Evolutionary conservation across 2,113 vertebrate species (phyloP).

Genomic region (Marcusenius ussheri): DNA sequence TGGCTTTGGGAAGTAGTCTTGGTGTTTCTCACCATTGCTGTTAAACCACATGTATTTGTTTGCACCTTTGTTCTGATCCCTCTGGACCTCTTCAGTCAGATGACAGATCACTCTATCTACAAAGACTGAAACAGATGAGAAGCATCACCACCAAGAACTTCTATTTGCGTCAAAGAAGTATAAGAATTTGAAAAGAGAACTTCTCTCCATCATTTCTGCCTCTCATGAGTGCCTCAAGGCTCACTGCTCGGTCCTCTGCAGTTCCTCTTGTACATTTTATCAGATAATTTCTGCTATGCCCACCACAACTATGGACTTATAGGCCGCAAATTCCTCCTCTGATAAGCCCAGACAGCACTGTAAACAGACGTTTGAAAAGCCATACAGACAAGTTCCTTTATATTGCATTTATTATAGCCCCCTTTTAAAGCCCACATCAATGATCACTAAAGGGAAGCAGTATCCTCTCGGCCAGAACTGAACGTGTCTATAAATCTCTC

Average conservation of each 20-base stretch:
- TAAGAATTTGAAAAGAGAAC: not conserved
- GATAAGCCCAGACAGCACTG: not conserved
- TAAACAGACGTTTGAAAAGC: not conserved
- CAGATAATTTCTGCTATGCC: not conserved
- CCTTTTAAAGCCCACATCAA: not conserved
- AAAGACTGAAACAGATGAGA: not conserved
- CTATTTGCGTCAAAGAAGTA: not conserved
- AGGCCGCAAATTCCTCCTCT: not conserved
- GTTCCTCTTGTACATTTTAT: not conserved
- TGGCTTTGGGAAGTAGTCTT: not conserved
- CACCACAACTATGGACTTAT: not conserved
- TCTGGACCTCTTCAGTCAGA: not conserved
- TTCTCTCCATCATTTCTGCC: not conserved
- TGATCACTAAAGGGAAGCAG: not conserved
- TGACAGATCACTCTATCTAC: not conserved
- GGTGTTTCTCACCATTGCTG: not conserved
- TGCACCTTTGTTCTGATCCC: not conserved
- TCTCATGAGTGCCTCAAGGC: not conserved
- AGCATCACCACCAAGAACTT: not conserved
- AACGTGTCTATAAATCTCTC: not conserved
- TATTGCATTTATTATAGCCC: not conserved
- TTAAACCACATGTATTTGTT: not conserved
- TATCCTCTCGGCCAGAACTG: not conserved
- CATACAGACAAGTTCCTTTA: not conserved
- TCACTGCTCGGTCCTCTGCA: not conserved